Evolutionary conservation across 2,888 invertebrate genomes (phyloP).

Genomic region (Callyntrura guangdongensis): DNA sequence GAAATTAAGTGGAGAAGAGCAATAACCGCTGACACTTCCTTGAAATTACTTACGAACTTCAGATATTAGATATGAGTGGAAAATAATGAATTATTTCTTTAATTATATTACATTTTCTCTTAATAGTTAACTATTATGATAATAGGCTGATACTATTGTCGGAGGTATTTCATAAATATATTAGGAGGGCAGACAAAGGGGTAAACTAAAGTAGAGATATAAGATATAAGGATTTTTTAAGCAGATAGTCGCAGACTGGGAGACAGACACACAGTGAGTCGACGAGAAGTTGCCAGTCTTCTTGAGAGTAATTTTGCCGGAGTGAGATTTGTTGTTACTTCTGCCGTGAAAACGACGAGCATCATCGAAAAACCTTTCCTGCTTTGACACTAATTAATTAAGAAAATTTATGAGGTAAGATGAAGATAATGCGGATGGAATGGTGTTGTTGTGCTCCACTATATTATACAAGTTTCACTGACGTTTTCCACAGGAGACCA

Average conservation of each 20-base stretch:
- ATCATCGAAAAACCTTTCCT: conserved; percentile 17
- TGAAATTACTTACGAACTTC: neutral
- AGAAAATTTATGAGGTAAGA: conserved; percentile 60
- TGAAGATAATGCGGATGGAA: neutral
- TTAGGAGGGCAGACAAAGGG: no score
- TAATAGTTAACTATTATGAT: neutral
- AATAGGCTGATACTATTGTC: neutral
- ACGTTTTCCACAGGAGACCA: conserved; percentile 22
- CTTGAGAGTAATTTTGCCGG: neutral
- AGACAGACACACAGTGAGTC: no score
- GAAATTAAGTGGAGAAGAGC: neutral
- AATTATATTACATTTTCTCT: neutral
- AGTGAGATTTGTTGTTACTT: conserved; percentile 43
- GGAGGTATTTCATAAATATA: no score
- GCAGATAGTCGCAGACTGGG: no score
- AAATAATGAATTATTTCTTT: neutral
- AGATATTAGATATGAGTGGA: neutral
- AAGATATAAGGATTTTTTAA: neutral
- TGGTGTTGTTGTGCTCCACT: neutral
- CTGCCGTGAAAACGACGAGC: conserved; percentile 43
- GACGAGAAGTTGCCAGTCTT: no score
- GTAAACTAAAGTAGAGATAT: no score
- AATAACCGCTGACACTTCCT: conserved; percentile 23
- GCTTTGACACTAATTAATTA: conserved; percentile 71
- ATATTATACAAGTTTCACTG: neutral